Base-by-base conservation (phyloP, 2,797 vertebrate genomes). In the Eospalax fontanierii region DNA sequence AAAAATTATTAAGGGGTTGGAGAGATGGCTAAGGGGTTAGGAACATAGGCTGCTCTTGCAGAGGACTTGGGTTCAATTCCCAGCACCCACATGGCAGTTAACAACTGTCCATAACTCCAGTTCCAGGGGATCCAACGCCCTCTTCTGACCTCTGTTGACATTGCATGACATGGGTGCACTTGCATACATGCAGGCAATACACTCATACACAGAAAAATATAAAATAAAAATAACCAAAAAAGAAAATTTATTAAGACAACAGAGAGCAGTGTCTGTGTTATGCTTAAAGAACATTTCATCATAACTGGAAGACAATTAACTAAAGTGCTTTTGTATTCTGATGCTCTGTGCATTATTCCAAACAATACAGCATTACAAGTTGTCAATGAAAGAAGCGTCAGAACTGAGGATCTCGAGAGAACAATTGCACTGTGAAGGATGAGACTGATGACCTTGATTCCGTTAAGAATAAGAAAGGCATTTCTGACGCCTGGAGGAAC, bases 401-500 rank as follows among this genome's bases (percentile, higher is more conserved):
- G 68, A 87, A 26, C 66, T 28, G 38, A 61, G 65, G 40, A 40
- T 10, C 92, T n/a, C 35, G 75, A 94, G 75, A 94, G 88, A 68
- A 90, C 35, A 90, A 84, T 73, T 75, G 10, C 28, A 68, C 89
- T 16, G 4, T 74, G 89, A 76, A 71, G 82, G 40, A 30, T 50
- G 78, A 79, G 33, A 35, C 76, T 61, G 87, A 93, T 15, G 76
- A 81, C 65, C 54, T 16, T 89, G 78, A 91, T 90, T 94, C 65
- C 65, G 33, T 93, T 73, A 91, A 95, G 54, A 73, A 54, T 15
- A 91, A 90, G 61, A 91, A 80, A 87, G 21, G 33, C 22, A 24
- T 73, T 88, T 80, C 81, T 84, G 73, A 95, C 66, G 26, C 6
- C 4, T 19, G 30, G 54, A 33, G 7, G 85, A 4, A 33, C 28